These are phyloP conservation scores for Rhinolophus sinicus DNA, from an alignment of 2,113 vertebrate species.

Conservation along the genomic window DNA sequence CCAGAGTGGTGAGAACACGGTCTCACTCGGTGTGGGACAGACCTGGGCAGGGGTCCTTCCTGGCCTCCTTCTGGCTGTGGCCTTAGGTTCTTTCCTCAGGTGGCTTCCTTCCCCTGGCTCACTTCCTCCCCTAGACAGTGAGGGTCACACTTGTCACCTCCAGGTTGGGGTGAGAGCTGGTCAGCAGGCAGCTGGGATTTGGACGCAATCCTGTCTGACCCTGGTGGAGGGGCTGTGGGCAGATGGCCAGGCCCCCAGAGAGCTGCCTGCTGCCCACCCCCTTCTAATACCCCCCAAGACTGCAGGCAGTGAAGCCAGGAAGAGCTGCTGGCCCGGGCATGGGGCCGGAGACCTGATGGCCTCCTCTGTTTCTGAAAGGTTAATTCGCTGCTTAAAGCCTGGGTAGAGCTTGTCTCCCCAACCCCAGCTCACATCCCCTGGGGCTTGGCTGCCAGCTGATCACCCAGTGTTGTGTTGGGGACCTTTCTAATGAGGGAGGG, in stretches of 20 bases:
- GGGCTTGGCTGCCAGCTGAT: background rate
- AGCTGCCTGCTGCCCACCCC: background rate
- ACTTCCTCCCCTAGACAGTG: background rate
- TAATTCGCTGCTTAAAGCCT: background rate
- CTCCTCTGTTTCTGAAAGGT: background rate
- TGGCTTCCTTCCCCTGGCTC: background rate
- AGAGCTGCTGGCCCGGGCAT: background rate
- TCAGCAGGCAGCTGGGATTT: background rate
- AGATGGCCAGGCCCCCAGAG: background rate
- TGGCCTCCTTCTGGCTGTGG: background rate
- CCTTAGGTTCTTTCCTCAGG: background rate
- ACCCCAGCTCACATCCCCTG: background rate
- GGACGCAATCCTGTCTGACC: background rate
- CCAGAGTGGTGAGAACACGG: accelerated
- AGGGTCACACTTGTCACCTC: background rate
- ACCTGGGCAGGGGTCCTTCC: background rate
- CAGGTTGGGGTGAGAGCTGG: background rate
- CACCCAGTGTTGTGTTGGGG: background rate
- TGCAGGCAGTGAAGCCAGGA: background rate
- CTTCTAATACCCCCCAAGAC: background rate
- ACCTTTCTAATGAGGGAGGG: background rate
- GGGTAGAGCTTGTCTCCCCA: no score
- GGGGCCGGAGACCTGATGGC: background rate
- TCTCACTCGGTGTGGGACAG: accelerated
- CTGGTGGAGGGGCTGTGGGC: background rate